These are phyloP conservation scores for Elephas maximus DNA, from an alignment of 2,113 vertebrate species.

Conservation along the genomic window DNA sequence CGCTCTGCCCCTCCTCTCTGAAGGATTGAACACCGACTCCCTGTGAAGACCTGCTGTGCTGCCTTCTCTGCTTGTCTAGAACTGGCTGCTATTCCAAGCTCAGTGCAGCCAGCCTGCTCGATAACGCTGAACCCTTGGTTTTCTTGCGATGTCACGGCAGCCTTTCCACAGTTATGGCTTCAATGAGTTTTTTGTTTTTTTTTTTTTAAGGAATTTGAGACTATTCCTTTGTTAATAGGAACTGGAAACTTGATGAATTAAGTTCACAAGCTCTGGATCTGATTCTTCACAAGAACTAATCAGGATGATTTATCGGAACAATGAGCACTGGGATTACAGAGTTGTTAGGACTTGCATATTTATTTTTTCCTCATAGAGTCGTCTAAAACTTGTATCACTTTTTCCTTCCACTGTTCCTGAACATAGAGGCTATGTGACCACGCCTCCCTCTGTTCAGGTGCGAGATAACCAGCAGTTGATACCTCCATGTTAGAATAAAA, in stretches of 20 bases:
- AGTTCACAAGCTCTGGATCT: not conserved
- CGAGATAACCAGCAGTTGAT: not conserved
- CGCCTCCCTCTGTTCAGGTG: not conserved
- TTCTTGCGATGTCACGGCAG: not conserved
- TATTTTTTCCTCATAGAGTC: not conserved
- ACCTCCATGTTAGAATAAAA: not conserved
- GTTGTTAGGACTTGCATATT: not conserved
- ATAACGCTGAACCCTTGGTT: not conserved
- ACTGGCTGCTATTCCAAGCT: not conserved
- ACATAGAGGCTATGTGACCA: not conserved
- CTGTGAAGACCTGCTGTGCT: not conserved
- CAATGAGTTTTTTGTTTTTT: not conserved
- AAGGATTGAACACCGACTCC: not conserved
- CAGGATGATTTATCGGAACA: not conserved
- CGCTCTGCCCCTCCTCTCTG: not conserved
- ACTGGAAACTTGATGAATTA: not conserved
- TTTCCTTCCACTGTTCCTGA: constrained; percentile 2
- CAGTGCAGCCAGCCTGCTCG: not conserved
- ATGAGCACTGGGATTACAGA: not conserved
- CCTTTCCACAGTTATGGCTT: not conserved
- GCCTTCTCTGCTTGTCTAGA: not conserved
- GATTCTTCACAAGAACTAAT: not conserved
- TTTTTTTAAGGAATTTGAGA: not conserved
- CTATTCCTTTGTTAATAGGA: not conserved
- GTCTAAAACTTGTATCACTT: not conserved